These are phyloP conservation scores for Ganaspis brasiliensis DNA, from an alignment of 2,888 invertebrate genomes.

Conservation along the genomic window DNA sequence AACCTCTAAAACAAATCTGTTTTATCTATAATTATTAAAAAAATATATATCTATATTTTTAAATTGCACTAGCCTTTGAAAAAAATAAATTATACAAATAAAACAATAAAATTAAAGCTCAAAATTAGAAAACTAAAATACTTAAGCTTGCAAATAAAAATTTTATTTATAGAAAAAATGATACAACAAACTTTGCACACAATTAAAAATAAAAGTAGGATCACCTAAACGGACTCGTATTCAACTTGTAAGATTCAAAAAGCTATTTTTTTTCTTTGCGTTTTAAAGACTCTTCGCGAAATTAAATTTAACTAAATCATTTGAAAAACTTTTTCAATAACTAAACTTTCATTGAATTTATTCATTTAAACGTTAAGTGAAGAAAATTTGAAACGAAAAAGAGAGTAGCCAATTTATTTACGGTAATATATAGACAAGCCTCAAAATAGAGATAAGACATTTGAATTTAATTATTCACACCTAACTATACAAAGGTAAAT, in stretches of 20 bases:
- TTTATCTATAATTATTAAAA: not conserved
- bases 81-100: not conserved
- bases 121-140: not conserved
- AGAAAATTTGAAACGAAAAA: not conserved
- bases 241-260: not conserved
- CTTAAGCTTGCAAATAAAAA: conserved; percentile 10
- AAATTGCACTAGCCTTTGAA: not conserved
- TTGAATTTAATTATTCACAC: too few relatives aligned
- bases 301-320: too few relatives aligned
- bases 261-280: not conserved
- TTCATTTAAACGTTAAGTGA: not conserved
- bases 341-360: too few relatives aligned
- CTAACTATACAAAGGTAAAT: not conserved
- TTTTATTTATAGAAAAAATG: not conserved
- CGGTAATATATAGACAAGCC: not conserved
- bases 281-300: not conserved
- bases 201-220: not conserved
- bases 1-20: not conserved
- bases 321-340: too few relatives aligned
- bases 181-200: not conserved
- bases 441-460: not conserved
- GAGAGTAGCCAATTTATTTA: conserved; percentile 8
- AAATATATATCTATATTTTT: not conserved
- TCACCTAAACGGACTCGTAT: not conserved
- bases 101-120: not conserved